Percentiles rank a stretch among this genome's conserved stretches.
These are phyloP conservation scores for Diorhabda sublineata DNA, from an alignment of 1,140 invertebrate genomes.

Conservation along the genomic window DNA sequence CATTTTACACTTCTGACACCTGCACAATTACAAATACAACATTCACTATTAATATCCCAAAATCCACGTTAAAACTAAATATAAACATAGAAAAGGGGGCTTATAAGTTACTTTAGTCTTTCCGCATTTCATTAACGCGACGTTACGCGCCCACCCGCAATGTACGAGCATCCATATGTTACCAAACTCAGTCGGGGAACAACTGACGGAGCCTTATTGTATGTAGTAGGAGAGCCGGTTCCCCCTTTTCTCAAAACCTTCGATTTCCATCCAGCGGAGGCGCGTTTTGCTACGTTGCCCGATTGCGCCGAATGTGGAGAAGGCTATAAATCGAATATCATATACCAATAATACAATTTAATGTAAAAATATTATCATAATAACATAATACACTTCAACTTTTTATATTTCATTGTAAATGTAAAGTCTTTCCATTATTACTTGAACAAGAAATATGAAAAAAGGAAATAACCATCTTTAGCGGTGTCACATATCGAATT, in stretches of 20 bases:
- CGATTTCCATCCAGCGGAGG: slow-evolving; percentile 14
- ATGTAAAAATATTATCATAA: too few species aligned
- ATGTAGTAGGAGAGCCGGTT: slow-evolving; percentile 1
- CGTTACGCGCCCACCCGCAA: background rate
- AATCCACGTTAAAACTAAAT: too few species aligned
- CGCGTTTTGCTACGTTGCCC: slow-evolving; percentile 3
- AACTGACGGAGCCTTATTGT: slow-evolving; percentile 6
- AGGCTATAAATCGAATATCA: too few species aligned
- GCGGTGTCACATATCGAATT: too few species aligned
- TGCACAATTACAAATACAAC: background rate
- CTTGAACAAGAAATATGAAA: too few species aligned
- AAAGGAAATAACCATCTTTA: too few species aligned
- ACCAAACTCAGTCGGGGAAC: slow-evolving; percentile 5
- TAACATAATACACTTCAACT: too few species aligned
- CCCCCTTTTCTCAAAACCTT: slow-evolving; percentile 16
- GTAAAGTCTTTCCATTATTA: too few species aligned
- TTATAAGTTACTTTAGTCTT: background rate
- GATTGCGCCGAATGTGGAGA: background rate
- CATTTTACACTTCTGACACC: background rate
- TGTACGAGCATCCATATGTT: background rate
- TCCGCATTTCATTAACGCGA: background rate
- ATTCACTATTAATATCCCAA: background rate
- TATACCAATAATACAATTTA: too few species aligned
- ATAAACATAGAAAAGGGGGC: too few species aligned
- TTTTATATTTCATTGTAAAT: too few species aligned